Conservation (phyloP, 1,140 invertebrate genomes). For the Orius insidiosus region DNA sequence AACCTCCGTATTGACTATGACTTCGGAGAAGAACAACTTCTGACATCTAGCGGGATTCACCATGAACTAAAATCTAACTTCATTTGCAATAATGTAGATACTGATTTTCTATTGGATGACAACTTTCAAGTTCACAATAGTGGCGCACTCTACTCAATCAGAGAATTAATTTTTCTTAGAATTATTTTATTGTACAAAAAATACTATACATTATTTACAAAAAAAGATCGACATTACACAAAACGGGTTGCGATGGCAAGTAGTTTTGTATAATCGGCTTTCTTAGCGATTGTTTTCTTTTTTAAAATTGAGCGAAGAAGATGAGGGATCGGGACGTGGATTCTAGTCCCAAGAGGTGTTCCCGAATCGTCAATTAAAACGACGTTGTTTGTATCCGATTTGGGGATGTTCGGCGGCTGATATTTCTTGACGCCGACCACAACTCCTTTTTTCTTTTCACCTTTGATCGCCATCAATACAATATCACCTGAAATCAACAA, state of each 20-base stretch:
- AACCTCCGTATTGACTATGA: too few species aligned
- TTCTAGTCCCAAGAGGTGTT: slow-evolving; percentile 79
- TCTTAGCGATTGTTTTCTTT: slow-evolving; percentile 62
- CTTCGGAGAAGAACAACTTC: too few species aligned
- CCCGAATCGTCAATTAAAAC: slow-evolving; percentile 92
- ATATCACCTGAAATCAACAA: slow-evolving; percentile 75
- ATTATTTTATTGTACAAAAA: too few species aligned
- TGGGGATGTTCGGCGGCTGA: slow-evolving; percentile 67
- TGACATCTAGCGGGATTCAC: too few species aligned
- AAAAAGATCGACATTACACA: too few species aligned
- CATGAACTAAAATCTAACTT: too few species aligned
- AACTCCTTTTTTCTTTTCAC: slow-evolving; percentile 90
- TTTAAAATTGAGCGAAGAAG: slow-evolving; percentile 73
- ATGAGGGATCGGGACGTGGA: slow-evolving; percentile 87
- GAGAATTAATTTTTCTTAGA: too few species aligned
- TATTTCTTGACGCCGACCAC: slow-evolving; percentile 81
- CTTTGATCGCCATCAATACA: slow-evolving; percentile 89
- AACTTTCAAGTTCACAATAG: too few species aligned
- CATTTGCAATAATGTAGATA: too few species aligned
- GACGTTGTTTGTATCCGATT: slow-evolving; percentile 92
- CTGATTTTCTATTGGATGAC: too few species aligned
- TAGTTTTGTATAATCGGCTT: slow-evolving; percentile 90
- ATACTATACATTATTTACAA: too few species aligned
- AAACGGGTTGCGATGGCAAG: slow-evolving; percentile 84
- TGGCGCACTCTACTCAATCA: too few species aligned